Conservation (phyloP, 2,113 vertebrate genomes). For the Phalacrocorax aristotelis region DNA sequence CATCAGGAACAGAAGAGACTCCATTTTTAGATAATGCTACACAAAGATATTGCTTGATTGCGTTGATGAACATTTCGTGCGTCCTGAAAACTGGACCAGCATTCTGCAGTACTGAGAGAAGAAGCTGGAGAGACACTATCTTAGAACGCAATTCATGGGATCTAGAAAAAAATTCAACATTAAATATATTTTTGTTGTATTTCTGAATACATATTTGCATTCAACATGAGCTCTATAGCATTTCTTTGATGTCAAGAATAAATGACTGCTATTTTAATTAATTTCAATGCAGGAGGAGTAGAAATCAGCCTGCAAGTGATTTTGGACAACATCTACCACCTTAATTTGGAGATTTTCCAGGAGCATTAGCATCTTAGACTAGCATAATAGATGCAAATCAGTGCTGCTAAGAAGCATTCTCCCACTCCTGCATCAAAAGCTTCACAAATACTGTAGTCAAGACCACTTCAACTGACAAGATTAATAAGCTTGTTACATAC, state of each 20-base stretch:
- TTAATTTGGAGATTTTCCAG: background rate
- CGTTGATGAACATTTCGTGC: constrained; percentile 97
- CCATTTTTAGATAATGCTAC: constrained; percentile 97
- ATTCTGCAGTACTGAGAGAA: constrained; percentile 93
- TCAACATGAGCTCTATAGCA: background rate
- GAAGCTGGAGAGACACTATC: constrained; percentile 93
- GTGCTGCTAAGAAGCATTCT: background rate
- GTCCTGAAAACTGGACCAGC: constrained; percentile 94
- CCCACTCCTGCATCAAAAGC: background rate
- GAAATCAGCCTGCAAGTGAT: background rate
- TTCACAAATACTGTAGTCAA: background rate
- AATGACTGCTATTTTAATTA: background rate
- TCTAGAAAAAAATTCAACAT: constrained; percentile 64
- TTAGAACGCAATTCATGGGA: constrained; percentile 97
- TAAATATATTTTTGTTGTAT: background rate
- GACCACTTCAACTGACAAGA: background rate
- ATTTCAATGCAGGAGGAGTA: background rate
- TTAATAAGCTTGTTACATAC: background rate
- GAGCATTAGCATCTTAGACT: background rate
- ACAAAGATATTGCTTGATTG: constrained; percentile 97
- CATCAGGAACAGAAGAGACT: constrained; percentile 96
- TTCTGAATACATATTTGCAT: background rate
- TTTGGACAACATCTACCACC: background rate
- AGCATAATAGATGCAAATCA: background rate
- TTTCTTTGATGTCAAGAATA: background rate